Percentiles rank a stretch among this genome's conserved stretches.
Evolutionary conservation across 2,113 vertebrate genomes (phyloP).

Genomic region (Acrocephalus arundinaceus): DNA sequence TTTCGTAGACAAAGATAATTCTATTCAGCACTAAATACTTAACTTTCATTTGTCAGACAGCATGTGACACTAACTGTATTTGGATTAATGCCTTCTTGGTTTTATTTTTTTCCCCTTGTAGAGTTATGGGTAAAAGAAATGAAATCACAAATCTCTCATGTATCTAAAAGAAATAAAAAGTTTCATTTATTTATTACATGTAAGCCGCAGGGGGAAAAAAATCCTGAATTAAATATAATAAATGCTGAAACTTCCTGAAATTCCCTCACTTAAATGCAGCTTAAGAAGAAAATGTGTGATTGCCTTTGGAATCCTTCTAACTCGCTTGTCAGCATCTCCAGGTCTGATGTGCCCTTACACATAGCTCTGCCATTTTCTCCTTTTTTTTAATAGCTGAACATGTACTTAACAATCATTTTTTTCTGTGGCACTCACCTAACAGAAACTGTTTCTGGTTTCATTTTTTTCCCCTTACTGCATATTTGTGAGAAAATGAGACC

Average conservation of each 20-base stretch:
- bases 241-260: background rate
- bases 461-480: background rate
- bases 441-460: background rate
- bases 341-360: background rate
- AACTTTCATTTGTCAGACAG: conserved; percentile 32
- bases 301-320: background rate
- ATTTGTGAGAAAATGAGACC: background rate
- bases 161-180: conserved; percentile 1
- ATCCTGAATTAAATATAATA: background rate
- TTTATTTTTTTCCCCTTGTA: background rate
- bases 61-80: conserved; percentile 18
- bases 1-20: conserved; percentile 35
- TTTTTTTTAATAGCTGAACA: background rate
- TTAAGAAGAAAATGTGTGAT: background rate
- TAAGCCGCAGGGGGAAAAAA: background rate
- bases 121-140: conserved; percentile 14
- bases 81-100: conserved; percentile 28
- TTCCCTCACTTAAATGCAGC: background rate
- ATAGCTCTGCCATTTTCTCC: background rate
- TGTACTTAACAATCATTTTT: background rate
- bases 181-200: background rate
- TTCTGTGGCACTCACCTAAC: background rate
- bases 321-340: background rate
- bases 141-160: background rate
- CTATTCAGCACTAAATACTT: conserved; percentile 5